These are phyloP conservation scores for Semicossyphus pulcher DNA, from an alignment of 2,113 vertebrate species.

Conservation along the genomic window DNA sequence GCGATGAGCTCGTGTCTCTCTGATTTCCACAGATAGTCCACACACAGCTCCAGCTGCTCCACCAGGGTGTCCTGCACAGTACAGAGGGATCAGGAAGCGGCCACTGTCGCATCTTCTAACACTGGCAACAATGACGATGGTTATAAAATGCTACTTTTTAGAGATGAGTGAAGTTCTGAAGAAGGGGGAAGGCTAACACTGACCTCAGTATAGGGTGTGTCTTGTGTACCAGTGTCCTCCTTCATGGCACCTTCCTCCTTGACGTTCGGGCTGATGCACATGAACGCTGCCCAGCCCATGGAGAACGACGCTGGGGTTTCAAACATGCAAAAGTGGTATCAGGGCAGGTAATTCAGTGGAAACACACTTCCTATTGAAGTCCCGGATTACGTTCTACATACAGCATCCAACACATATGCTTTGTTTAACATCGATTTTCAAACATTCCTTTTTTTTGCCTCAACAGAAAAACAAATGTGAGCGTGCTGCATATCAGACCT, in stretches of 20 bases:
- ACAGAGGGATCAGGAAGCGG: neutral
- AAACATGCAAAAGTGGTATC: constrained; percentile 37
- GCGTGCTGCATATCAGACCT: constrained; percentile 17
- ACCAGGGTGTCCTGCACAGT: constrained; percentile 90
- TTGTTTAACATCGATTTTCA: no score
- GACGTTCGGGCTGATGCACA: constrained; percentile 96
- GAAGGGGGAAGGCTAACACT: constrained; percentile 30
- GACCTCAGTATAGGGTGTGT: constrained; percentile 97
- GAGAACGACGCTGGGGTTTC: constrained; percentile 89
- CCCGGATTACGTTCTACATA: neutral
- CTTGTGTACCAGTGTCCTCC: constrained; percentile 96
- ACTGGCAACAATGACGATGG: neutral
- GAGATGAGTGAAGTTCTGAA: neutral
- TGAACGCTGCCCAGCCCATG: constrained; percentile 98
- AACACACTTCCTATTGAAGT: neutral
- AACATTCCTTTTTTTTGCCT: constrained; percentile 27
- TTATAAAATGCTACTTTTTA: neutral
- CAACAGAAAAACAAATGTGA: constrained; percentile 32
- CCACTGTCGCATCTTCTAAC: neutral
- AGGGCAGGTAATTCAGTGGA: neutral
- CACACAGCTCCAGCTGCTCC: constrained; percentile 94
- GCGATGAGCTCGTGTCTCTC: constrained; percentile 96
- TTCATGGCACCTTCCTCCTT: constrained; percentile 99
- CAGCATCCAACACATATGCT: neutral
- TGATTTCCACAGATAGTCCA: constrained; percentile 98